Base-by-base conservation (phyloP, 2,888 invertebrate species). In the Timema podura region DNA sequence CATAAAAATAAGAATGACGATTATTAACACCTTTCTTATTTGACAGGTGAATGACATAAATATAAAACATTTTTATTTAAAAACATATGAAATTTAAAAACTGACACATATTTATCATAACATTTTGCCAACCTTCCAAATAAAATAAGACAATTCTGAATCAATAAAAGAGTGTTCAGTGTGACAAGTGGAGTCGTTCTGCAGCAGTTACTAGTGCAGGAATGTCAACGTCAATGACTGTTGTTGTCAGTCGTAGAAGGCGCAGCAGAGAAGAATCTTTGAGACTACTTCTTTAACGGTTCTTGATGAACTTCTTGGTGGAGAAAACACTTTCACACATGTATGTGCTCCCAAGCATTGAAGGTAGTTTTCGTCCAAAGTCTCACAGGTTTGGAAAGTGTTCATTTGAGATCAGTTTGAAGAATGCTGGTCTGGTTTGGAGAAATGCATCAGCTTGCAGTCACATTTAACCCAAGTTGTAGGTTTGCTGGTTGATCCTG, bases 381-480 rank as follows among this genome's bases (percentile, higher is more conserved):
- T 51, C 51, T 2, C 51, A 51, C 51, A 51, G n/a, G 51, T 51
- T 11, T 11, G 51, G 51, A 51, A 51, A 51, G 11, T 3, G 3
- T 51, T 51, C 11, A n/a, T 2, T 51, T 13, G 51, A 51, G 3
- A 51, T 51, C 11, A 51, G 51, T 51, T 51, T 51, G 51, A 51
- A 51, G 51, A 51, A 51, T 51, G 51, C 51, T 13, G 51, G 11
- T 51, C n/a, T 51, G 11, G 51, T 51, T 51, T 51, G 51, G n/a
- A 51, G 51, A 51, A 51, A 51, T 51, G 1, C 51, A 51, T 51
- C 51, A 51, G n/a, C 51, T 51, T 13, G 51, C 51, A 51, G 51
- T 51, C 1, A 51, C 3, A 51, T n/a, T n/a, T 30, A 30, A n/a
- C 51, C n/a, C 51, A 51, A 51, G 51, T 51, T 51, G 51, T 51